A percentile compares a stretch with the other conserved stretches of the same genome.
Evolutionary conservation across 2,888 invertebrate species (phyloP).

Genomic region (Pseudococcus jackbeardsleyi): DNA sequence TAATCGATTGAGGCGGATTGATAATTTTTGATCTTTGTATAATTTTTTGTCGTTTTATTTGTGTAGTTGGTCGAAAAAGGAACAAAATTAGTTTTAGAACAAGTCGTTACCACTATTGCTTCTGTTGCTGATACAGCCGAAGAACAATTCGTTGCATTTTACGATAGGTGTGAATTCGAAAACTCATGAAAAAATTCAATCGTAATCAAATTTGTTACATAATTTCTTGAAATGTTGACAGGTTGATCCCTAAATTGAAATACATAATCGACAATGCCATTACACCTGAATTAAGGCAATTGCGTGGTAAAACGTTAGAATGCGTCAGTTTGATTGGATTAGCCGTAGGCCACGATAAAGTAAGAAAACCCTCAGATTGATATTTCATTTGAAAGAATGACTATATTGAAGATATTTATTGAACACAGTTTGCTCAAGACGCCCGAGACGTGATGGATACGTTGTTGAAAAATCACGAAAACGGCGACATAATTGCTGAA

Average conservation of each 20-base stretch:
- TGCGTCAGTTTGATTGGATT: slow-evolving; percentile 97
- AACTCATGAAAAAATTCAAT: neutral
- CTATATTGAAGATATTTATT: slow-evolving; percentile 31
- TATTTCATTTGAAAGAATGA: neutral
- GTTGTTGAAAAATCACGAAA: slow-evolving; percentile 75
- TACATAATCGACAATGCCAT: slow-evolving; percentile 96
- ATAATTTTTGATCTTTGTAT: neutral
- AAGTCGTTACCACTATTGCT: slow-evolving; percentile 98
- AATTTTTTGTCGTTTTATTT: neutral
- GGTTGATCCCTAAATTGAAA: slow-evolving; percentile 92
- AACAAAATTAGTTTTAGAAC: slow-evolving; percentile 96
- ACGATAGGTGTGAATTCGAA: slow-evolving; percentile 80
- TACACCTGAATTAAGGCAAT: slow-evolving; percentile 86
- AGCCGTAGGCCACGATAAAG: slow-evolving; percentile 71
- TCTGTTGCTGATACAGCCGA: slow-evolving; percentile 98
- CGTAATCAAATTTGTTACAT: neutral
- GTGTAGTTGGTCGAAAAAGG: slow-evolving; percentile 85
- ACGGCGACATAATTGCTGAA: slow-evolving; percentile 87
- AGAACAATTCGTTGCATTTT: slow-evolving; percentile 94
- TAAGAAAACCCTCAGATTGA: slow-evolving; percentile 66
- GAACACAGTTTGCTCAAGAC: slow-evolving; percentile 81
- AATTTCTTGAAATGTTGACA: neutral
- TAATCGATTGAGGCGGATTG: neutral
- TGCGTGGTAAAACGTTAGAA: slow-evolving; percentile 98
- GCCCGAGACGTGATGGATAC: slow-evolving; percentile 97